phyloP scores from a whole-genome alignment of 2,797 vertebrate genomes.

The Potorous gilbertii region DNA sequence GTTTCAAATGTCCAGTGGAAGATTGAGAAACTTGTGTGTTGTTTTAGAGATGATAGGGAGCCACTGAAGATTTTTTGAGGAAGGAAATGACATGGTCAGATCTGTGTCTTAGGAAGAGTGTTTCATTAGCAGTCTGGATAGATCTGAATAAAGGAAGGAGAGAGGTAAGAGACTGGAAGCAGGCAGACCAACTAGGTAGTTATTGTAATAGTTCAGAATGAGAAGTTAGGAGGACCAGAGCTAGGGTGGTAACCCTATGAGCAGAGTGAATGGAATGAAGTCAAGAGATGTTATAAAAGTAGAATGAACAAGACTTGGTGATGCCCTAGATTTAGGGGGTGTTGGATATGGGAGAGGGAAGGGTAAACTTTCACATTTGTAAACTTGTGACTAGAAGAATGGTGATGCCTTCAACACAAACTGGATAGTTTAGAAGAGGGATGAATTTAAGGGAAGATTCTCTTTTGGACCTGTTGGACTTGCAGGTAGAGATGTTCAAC shows the following conservation, averaged over 20 bases:
- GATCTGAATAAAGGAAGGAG: neutral
- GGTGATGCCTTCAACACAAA: neutral
- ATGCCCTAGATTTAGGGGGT: neutral
- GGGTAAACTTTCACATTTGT: neutral
- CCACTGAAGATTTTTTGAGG: neutral
- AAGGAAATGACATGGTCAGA: neutral
- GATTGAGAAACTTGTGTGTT: neutral
- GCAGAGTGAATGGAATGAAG: neutral
- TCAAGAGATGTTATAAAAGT: neutral
- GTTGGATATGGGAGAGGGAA: neutral
- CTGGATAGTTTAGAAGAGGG: neutral
- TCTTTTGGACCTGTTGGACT: neutral
- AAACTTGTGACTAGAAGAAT: neutral
- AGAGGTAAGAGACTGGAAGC: neutral
- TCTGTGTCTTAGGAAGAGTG: neutral
- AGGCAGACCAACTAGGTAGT: neutral
- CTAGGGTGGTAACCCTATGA: neutral
- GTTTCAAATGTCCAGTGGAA: neutral
- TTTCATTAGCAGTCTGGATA: neutral
- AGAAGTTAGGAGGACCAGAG: neutral
- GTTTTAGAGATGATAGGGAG: neutral
- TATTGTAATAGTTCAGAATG: neutral
- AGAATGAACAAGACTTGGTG: neutral
- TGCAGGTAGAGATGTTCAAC: neutral
- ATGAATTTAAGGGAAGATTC: neutral